Evolutionary conservation across 2,113 vertebrate genomes (phyloP).

Genomic region (Carettochelys insculpta): DNA sequence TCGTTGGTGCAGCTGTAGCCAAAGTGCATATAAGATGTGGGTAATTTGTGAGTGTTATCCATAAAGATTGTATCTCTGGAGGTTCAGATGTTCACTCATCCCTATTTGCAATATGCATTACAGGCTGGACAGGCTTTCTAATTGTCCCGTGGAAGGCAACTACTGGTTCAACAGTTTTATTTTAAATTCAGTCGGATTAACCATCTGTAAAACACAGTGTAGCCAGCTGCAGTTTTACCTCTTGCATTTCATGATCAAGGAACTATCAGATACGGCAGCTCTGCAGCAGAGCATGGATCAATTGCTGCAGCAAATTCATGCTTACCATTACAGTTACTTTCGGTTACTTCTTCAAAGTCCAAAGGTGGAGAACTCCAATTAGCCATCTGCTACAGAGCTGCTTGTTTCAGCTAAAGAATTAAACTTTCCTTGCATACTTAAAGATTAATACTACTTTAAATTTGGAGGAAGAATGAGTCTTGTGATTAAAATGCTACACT

Average conservation of each 20-base stretch:
- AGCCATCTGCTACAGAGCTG: not conserved
- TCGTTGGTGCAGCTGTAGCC: too few species aligned
- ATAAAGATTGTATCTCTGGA: too few species aligned
- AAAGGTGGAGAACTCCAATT: not conserved
- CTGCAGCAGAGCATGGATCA: too few species aligned
- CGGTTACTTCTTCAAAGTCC: not conserved
- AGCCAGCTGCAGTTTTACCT: not conserved
- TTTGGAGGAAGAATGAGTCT: not conserved
- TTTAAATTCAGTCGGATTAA: not conserved
- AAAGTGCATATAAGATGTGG: not conserved
- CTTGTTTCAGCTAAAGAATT: not conserved
- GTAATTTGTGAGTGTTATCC: not conserved
- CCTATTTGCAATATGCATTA: not conserved
- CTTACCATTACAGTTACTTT: accelerated
- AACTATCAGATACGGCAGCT: not conserved
- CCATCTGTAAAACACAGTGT: not conserved
- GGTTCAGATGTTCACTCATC: too few species aligned
- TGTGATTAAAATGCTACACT: not conserved
- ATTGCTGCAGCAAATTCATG: not conserved
- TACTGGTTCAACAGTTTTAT: not conserved
- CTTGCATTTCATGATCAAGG: not conserved
- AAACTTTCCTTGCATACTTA: not conserved
- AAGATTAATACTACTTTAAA: not conserved
- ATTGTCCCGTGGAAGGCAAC: too few species aligned
- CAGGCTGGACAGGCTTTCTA: not conserved